Percentiles rank a stretch among this genome's conserved stretches.
phyloP scores from a whole-genome alignment of 2,888 invertebrate species.

The Mimachlamys varia region DNA sequence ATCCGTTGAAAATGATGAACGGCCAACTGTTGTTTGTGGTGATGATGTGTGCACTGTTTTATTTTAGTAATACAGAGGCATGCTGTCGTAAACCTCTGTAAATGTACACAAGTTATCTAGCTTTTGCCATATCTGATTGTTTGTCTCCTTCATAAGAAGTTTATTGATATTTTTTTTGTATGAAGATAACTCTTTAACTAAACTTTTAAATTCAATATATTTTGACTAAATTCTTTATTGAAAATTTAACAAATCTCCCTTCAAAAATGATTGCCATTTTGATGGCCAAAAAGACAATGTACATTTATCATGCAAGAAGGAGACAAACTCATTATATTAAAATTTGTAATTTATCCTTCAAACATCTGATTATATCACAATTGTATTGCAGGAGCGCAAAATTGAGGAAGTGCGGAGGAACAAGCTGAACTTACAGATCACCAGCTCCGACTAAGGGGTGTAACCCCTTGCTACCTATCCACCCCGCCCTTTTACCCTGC shows the following conservation, averaged over 20 bases:
- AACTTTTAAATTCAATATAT: no score
- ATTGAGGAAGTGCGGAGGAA: slow-evolving; percentile 95
- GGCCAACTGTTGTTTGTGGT: slow-evolving; percentile 36
- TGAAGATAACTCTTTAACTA: no score
- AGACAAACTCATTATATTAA: not conserved
- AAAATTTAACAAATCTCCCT: not conserved
- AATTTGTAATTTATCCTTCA: not conserved
- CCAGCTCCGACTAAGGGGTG: slow-evolving; percentile 38
- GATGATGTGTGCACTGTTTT: not conserved
- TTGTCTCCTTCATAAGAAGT: not conserved
- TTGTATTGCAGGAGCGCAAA: slow-evolving; percentile 89
- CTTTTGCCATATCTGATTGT: not conserved
- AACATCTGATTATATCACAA: slow-evolving; percentile 58
- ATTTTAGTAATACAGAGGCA: not conserved
- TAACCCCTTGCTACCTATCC: slow-evolving; percentile 28
- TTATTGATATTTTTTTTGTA: not conserved
- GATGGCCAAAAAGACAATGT: no score
- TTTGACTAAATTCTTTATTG: not conserved
- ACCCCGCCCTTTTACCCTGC: slow-evolving; percentile 12
- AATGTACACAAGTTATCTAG: not conserved
- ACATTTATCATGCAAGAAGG: not conserved
- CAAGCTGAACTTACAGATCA: slow-evolving; percentile 83
- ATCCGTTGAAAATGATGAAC: not conserved
- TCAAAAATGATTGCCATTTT: not conserved
- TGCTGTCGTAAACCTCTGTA: slow-evolving; percentile 4